These are phyloP conservation scores for Edolisoma coerulescens DNA, from an alignment of 2,113 vertebrate species.

Conservation along the genomic window DNA sequence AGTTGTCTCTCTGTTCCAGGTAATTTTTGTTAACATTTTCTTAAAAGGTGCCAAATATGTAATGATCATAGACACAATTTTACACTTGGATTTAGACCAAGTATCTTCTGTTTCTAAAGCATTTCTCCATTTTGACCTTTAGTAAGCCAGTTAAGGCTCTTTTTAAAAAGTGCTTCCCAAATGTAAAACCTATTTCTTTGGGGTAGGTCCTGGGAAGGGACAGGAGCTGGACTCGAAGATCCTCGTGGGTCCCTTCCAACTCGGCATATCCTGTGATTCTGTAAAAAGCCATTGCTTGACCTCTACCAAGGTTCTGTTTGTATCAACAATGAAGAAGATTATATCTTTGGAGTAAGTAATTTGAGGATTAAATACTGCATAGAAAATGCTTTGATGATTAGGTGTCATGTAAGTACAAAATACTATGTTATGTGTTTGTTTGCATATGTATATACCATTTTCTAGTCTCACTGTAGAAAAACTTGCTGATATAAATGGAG, in stretches of 20 bases:
- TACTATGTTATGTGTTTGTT: not conserved
- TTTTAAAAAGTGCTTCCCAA: not conserved
- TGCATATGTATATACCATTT: not conserved
- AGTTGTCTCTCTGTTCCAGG: not conserved
- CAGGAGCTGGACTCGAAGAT: rapidly evolving
- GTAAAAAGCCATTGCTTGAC: not conserved
- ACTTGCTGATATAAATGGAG: not conserved
- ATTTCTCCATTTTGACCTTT: not conserved
- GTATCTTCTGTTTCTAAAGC: not conserved
- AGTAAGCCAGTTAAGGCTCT: not conserved
- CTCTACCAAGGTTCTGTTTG: not conserved
- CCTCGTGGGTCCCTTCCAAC: not conserved
- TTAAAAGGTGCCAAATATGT: not conserved
- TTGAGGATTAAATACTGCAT: not conserved
- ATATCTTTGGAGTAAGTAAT: not conserved
- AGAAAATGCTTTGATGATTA: not conserved
- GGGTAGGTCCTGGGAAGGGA: not conserved
- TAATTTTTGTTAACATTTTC: not conserved
- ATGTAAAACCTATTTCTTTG: not conserved
- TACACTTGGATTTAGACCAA: not conserved
- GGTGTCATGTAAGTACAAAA: not conserved
- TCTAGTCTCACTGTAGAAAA: not conserved
- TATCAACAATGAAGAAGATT: not conserved
- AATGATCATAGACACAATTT: not conserved
- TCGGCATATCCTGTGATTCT: not conserved